A percentile compares a stretch with the other conserved stretches of the same genome.
phyloP scores from a whole-genome alignment of 2,888 invertebrate genomes.

The Flexamia atlantica region DNA sequence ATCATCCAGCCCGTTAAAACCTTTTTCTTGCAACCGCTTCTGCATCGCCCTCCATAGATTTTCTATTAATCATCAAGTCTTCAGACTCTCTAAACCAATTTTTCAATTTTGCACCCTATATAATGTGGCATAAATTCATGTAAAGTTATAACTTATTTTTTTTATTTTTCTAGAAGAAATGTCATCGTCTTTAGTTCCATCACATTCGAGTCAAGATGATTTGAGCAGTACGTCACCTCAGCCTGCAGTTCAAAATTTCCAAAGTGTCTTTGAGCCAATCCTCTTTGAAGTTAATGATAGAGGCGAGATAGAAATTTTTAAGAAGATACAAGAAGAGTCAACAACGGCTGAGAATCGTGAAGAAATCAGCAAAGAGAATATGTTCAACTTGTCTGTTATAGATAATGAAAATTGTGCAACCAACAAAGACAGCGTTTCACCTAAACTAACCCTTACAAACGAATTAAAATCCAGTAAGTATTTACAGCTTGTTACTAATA shows the following conservation, averaged over 20 bases:
- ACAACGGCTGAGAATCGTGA: neutral
- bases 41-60: too few species aligned
- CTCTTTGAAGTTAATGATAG: constrained; percentile 20
- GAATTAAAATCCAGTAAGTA: neutral
- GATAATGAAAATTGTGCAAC: neutral
- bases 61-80: too few species aligned
- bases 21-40: too few species aligned
- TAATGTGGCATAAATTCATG: too few species aligned
- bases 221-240: neutral
- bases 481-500: neutral
- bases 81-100: too few species aligned
- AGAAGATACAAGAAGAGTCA: too few species aligned
- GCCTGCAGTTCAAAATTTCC: neutral
- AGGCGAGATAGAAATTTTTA: constrained; percentile 19
- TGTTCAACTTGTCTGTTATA: neutral
- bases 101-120: too few species aligned
- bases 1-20: too few species aligned
- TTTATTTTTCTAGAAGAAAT: neutral
- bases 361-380: neutral
- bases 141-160: too few species aligned
- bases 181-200: neutral
- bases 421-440: neutral
- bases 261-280: neutral
- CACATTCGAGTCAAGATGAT: neutral
- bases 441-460: neutral